Conservation (phyloP, 2,113 vertebrate species). For the Suncus etruscus region DNA sequence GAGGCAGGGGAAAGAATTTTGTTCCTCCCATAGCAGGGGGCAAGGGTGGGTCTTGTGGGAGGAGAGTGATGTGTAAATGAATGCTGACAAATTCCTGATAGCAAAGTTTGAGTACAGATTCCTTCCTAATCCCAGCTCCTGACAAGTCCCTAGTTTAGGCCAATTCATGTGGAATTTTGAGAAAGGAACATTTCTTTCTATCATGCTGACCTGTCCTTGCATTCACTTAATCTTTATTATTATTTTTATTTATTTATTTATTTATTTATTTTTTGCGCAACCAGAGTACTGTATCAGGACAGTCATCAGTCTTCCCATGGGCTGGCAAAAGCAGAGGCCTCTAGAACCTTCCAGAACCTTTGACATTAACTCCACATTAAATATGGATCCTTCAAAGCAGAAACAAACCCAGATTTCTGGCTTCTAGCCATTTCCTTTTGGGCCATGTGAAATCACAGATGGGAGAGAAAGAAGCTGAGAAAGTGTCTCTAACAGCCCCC, state of each 20-base stretch:
- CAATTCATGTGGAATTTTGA: background rate
- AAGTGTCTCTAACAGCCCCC: slow-evolving; percentile 15
- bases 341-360: slow-evolving; percentile 51
- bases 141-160: background rate
- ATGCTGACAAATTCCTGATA: slow-evolving; percentile 42
- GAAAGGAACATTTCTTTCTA: slow-evolving; percentile 14
- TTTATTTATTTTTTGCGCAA: slow-evolving; percentile 39
- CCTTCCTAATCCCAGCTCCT: slow-evolving; percentile 3
- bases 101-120: slow-evolving; percentile 61
- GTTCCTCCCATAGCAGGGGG: background rate
- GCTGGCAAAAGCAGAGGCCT: slow-evolving; percentile 44
- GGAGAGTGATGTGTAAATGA: slow-evolving; percentile 39
- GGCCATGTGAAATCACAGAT: slow-evolving; percentile 47
- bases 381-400: slow-evolving; percentile 57
- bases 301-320: slow-evolving; percentile 32
- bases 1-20: slow-evolving; percentile 10
- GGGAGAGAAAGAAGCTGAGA: slow-evolving; percentile 25
- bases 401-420: slow-evolving; percentile 61
- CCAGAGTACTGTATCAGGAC: slow-evolving; percentile 41
- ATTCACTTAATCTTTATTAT: slow-evolving; percentile 49
- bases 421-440: slow-evolving; percentile 48
- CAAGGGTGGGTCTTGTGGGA: slow-evolving; percentile 22
- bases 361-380: slow-evolving; percentile 50
- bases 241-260: no score
- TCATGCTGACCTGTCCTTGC: background rate